A percentile compares a stretch with the other conserved stretches of the same genome.
Evolutionary conservation across 2,113 vertebrate species (phyloP).

Genomic region (Dicaeum eximium): DNA sequence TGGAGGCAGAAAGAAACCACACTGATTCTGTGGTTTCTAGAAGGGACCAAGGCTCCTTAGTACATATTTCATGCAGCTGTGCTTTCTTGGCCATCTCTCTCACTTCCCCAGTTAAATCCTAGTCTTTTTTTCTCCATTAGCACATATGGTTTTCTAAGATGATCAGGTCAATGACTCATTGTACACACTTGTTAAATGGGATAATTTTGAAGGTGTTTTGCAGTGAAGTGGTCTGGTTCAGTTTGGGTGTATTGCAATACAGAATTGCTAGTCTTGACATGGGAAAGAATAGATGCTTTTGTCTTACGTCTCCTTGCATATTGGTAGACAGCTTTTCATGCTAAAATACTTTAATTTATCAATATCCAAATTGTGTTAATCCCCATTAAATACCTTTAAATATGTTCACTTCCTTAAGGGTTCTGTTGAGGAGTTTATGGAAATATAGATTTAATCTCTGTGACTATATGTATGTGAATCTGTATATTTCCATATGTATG

Average conservation of each 20-base stretch:
- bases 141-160: neutral
- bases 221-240: neutral
- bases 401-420: neutral
- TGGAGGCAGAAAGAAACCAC: conserved; percentile 16
- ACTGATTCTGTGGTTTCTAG: conserved; percentile 2
- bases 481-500: neutral
- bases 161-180: conserved; percentile 7
- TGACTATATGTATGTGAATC: neutral
- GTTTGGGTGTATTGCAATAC: neutral
- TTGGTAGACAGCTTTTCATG: neutral
- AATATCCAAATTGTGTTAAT: neutral
- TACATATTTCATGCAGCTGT: conserved; percentile 39
- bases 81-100: conserved; percentile 20
- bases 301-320: neutral
- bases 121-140: conserved; percentile 17
- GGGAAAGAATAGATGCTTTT: neutral
- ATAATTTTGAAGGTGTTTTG: neutral
- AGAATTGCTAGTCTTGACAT: neutral
- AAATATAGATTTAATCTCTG: neutral
- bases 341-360: neutral
- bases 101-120: neutral
- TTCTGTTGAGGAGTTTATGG: neutral
- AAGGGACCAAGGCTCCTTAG: neutral
- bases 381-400: neutral
- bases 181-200: neutral